Percentiles rank a stretch among this genome's conserved stretches.
These are phyloP conservation scores for Thymelicus sylvestris DNA, from an alignment of 2,888 invertebrate genomes.

Conservation along the genomic window DNA sequence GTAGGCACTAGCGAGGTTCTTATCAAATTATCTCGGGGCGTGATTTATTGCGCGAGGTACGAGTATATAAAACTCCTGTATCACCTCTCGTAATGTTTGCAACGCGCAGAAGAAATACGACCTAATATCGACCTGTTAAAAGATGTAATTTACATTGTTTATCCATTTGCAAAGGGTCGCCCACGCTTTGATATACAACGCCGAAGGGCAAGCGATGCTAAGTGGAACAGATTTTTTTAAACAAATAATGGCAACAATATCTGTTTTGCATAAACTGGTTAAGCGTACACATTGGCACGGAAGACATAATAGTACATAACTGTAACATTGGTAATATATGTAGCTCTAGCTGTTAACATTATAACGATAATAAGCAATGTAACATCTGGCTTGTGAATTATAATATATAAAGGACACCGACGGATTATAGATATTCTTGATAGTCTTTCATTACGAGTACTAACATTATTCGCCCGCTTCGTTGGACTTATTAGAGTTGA, in stretches of 20 bases:
- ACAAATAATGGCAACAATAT: not conserved
- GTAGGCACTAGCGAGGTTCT: conserved; percentile 8
- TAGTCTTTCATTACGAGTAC: no score
- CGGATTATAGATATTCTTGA: no score
- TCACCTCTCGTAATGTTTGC: conserved; percentile 10
- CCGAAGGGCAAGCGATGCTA: conserved; percentile 1
- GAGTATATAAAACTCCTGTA: conserved; percentile 9
- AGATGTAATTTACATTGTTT: conserved; percentile 23
- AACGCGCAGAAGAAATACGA: conserved; percentile 2
- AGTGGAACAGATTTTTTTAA: conserved; percentile 11
- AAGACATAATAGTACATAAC: no score
- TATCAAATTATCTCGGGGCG: conserved; percentile 16
- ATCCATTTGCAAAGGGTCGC: conserved; percentile 5
- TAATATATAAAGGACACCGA: no score
- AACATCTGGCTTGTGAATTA: no score
- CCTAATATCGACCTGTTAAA: conserved; percentile 21
- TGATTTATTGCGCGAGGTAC: conserved; percentile 10
- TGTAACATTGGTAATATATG: no score
- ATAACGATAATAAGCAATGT: no score
- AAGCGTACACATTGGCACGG: no score
- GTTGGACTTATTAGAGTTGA: no score
- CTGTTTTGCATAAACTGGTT: not conserved
- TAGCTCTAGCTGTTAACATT: no score
- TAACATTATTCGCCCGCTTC: no score
- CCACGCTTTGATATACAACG: conserved; percentile 8